These are phyloP conservation scores for Malthinus seriepunctatus DNA, from an alignment of 2,888 invertebrate species.

Conservation along the genomic window DNA sequence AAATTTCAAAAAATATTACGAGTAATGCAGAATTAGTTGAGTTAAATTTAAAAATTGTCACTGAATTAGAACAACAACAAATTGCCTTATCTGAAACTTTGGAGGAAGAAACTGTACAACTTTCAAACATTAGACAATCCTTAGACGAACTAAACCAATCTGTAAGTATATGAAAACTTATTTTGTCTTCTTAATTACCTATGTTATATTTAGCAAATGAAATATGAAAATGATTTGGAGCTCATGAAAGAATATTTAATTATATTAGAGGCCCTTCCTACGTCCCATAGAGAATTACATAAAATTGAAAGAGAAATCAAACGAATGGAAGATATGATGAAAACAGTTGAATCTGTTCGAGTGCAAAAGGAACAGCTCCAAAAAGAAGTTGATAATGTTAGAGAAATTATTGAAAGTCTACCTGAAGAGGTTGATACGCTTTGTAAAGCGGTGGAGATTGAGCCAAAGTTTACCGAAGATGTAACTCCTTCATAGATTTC, in stretches of 20 bases:
- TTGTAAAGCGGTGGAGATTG: slow-evolving; percentile 21
- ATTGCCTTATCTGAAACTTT: slow-evolving; percentile 6
- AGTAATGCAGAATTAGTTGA: neutral
- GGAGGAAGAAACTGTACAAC: slow-evolving; percentile 1
- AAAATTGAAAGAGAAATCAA: slow-evolving; percentile 25
- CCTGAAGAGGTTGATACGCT: slow-evolving; percentile 12
- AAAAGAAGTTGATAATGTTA: slow-evolving; percentile 20
- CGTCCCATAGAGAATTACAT: slow-evolving; percentile 9
- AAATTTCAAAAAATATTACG: neutral
- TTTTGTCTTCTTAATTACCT: neutral
- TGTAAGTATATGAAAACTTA: slow-evolving; percentile 1
- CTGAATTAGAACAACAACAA: slow-evolving; percentile 15
- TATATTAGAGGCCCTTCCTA: slow-evolving; percentile 10
- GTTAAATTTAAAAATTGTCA: neutral
- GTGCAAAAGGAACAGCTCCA: slow-evolving; percentile 17
- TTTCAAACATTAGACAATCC: slow-evolving; percentile 5
- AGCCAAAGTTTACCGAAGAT: slow-evolving; percentile 11
- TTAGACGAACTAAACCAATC: neutral
- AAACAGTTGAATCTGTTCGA: slow-evolving; percentile 9
- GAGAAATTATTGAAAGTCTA: slow-evolving; percentile 17
- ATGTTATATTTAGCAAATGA: slow-evolving; percentile 6
- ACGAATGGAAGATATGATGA: slow-evolving; percentile 14
- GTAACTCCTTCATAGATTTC: no score
- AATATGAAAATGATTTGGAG: slow-evolving; percentile 4
- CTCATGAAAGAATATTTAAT: slow-evolving; percentile 8